A percentile compares a stretch with the other conserved stretches of the same genome.
These are phyloP conservation scores for Mus musculus DNA, from an alignment of 2,113 vertebrate genomes.

Conservation along the genomic window DNA sequence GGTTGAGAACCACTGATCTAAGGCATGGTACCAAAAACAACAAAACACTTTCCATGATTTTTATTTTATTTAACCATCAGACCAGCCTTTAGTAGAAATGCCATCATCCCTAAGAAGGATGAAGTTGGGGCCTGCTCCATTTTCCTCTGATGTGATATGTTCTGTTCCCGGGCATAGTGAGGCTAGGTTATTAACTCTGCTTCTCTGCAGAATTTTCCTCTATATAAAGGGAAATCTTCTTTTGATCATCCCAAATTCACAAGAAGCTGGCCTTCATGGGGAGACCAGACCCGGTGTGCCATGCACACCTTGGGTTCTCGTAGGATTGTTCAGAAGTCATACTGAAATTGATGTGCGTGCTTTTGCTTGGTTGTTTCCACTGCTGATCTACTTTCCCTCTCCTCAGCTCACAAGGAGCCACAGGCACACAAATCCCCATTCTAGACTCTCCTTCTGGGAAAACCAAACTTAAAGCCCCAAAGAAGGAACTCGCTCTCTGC, in stretches of 20 bases:
- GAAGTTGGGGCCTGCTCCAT: background rate
- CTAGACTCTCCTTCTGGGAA: background rate
- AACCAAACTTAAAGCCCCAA: background rate
- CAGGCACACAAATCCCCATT: background rate
- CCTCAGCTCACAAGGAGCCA: background rate
- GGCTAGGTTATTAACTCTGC: background rate
- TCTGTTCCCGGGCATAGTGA: background rate
- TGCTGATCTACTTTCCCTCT: background rate
- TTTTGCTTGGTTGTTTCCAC: no score
- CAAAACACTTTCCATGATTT: background rate
- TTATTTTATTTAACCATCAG: background rate
- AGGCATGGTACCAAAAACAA: background rate
- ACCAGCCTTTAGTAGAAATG: background rate
- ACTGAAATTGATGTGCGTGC: no score
- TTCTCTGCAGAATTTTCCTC: background rate
- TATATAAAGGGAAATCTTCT: background rate
- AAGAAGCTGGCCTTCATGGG: background rate
- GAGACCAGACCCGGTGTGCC: background rate
- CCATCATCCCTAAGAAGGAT: background rate
- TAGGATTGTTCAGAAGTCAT: background rate
- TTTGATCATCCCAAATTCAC: background rate
- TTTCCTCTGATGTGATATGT: background rate
- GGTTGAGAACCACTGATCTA: background rate
- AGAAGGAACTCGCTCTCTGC: background rate
- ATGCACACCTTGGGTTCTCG: background rate